These are phyloP conservation scores for Turnix velox DNA, from an alignment of 2,113 vertebrate species.

Conservation along the genomic window DNA sequence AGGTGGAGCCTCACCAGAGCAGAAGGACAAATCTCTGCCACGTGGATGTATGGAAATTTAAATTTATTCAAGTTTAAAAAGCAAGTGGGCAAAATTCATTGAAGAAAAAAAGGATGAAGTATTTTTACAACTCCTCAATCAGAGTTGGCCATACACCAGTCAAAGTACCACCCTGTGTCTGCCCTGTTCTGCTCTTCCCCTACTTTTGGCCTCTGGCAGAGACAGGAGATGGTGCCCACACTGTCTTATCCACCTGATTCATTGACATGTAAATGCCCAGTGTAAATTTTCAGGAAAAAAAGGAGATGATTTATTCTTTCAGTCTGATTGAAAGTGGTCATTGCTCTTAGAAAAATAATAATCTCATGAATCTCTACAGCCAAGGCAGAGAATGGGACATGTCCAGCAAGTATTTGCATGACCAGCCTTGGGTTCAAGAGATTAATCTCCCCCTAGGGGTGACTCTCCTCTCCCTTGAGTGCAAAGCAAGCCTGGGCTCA, in stretches of 20 bases:
- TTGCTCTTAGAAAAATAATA: background rate
- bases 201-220: background rate
- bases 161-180: background rate
- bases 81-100: background rate
- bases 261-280: background rate
- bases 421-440: background rate
- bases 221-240: background rate
- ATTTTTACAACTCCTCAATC: background rate
- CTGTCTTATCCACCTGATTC: background rate
- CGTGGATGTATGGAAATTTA: background rate
- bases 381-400: background rate
- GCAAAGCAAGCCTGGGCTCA: constrained; percentile 23
- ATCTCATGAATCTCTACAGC: background rate
- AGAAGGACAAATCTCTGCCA: background rate
- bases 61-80: background rate
- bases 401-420: constrained; percentile 2
- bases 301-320: background rate
- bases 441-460: background rate
- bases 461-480: constrained; percentile 8
- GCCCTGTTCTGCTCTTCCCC: background rate
- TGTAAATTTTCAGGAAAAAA: background rate
- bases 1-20: no score
- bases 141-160: background rate
- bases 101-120: background rate
- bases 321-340: background rate